Evolutionary conservation across 2,797 vertebrate genomes (phyloP).

Genomic region (Sitta carolinensis): DNA sequence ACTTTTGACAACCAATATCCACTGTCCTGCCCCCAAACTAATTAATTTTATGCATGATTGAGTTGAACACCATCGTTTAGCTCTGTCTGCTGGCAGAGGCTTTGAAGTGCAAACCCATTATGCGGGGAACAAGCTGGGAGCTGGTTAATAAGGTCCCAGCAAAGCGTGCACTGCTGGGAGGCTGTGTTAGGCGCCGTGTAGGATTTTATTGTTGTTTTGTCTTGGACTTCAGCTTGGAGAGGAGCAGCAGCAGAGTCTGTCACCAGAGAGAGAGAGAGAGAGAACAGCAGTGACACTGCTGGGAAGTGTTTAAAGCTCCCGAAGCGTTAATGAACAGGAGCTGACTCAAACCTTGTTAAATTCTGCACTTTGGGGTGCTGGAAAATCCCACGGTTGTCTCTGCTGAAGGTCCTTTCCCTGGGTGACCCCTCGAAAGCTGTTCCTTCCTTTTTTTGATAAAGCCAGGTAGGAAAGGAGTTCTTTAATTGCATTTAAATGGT

Average conservation of each 20-base stretch:
- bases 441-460: neutral
- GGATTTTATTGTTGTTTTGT: slow-evolving; percentile 2
- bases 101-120: slow-evolving; percentile 50
- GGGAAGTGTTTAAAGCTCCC: neutral
- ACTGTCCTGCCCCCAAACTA: slow-evolving; percentile 25
- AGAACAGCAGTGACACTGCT: neutral
- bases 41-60: slow-evolving; percentile 49
- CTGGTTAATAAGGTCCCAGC: slow-evolving; percentile 5
- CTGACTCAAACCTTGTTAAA: neutral
- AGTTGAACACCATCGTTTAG: neutral
- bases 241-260: neutral
- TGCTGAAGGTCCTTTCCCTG: neutral
- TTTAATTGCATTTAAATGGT: neutral
- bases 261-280: neutral
- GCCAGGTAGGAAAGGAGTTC: neutral
- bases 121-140: slow-evolving; percentile 34
- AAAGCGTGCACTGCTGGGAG: neutral
- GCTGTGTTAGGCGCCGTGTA: neutral
- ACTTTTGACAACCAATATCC: slow-evolving; percentile 35
- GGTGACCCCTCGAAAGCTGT: neutral
- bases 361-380: neutral
- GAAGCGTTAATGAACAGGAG: neutral
- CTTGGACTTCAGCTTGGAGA: neutral
- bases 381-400: accelerated
- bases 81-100: neutral